phyloP scores from a whole-genome alignment of 2,113 vertebrate genomes.

The Forbesichthys papilliferus region DNA sequence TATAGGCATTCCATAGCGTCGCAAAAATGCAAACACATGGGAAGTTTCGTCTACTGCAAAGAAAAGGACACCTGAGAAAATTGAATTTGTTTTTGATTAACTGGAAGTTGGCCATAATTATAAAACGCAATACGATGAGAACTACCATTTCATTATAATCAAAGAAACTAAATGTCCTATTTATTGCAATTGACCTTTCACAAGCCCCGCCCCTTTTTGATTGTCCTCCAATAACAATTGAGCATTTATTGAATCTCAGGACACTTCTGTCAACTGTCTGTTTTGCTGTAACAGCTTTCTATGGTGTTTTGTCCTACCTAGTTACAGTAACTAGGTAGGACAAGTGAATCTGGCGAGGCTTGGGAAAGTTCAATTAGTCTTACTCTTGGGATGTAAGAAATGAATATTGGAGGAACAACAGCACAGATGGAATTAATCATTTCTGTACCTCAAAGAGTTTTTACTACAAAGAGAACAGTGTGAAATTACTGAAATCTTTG shows the following conservation, averaged over 20 bases:
- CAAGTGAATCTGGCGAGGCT: no score
- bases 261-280: no score
- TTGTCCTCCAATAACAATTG: no score
- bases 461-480: not conserved
- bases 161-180: slow-evolving; percentile 12
- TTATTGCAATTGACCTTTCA: not conserved
- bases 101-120: slow-evolving; percentile 27
- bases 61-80: slow-evolving; percentile 12
- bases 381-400: slow-evolving; percentile 14
- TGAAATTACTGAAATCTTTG: not conserved
- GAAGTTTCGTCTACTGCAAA: no score
- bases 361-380: slow-evolving; percentile 1
- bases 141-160: slow-evolving; percentile 9
- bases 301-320: no score
- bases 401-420: not conserved
- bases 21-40: no score
- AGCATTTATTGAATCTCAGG: no score
- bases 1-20: no score
- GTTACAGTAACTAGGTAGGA: no score
- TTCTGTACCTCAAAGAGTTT: not conserved
- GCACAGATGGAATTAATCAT: not conserved
- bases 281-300: no score
- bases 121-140: slow-evolving; percentile 16
- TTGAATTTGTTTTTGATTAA: slow-evolving; percentile 24
- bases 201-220: no score